Conservation (phyloP, 1,140 invertebrate species). For the Procambarus virginalis region DNA sequence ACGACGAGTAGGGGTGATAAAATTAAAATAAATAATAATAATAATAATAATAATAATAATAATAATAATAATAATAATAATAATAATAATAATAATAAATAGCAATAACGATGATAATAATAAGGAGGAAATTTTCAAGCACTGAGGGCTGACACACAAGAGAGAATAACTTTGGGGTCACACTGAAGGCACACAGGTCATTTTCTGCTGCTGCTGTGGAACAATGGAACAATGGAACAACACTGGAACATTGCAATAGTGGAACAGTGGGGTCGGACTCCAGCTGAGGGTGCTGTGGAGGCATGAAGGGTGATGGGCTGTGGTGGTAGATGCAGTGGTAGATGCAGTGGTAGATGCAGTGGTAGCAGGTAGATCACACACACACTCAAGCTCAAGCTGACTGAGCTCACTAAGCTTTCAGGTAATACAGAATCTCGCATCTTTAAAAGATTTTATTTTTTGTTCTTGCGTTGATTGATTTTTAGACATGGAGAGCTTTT, state of each 20-base stretch:
- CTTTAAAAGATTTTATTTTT: background rate
- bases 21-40: too few relatives aligned
- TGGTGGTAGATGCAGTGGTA: background rate
- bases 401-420: background rate
- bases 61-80: background rate
- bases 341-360: background rate
- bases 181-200: background rate
- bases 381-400: background rate
- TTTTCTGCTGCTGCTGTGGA: background rate
- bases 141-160: background rate
- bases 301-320: background rate
- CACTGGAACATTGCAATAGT: background rate
- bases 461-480: background rate
- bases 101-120: background rate
- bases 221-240: too few relatives aligned
- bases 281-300: background rate
- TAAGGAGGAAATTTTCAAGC: background rate
- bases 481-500: background rate
- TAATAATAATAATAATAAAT: background rate
- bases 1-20: too few relatives aligned
- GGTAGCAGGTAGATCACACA: background rate
- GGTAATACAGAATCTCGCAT: background rate
- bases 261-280: background rate
- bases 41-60: too few relatives aligned
- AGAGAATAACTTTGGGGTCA: background rate